A percentile compares a stretch with the other conserved stretches of the same genome.
Evolutionary conservation across 2,888 invertebrate genomes (phyloP).

Genomic region (Gymnocheta viridis): DNA sequence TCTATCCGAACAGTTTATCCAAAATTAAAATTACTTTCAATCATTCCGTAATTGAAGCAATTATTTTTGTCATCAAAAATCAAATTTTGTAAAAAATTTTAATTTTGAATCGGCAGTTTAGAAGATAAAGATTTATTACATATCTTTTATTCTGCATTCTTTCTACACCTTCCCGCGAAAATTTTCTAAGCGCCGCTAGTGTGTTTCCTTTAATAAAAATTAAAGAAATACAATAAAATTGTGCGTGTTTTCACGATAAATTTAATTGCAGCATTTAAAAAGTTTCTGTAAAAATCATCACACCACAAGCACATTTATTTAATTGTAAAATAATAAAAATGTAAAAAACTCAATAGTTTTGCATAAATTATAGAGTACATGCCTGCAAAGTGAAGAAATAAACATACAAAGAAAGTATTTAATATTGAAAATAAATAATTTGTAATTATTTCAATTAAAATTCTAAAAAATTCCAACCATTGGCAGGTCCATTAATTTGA

Average conservation of each 20-base stretch:
- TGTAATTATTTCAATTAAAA: conserved; percentile 35
- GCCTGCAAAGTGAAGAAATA: background rate
- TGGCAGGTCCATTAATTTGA: conserved; percentile 37
- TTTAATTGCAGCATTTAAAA: conserved; percentile 57
- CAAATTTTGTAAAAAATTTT: too few species aligned
- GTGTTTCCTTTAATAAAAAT: background rate
- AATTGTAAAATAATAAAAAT: conserved; percentile 17
- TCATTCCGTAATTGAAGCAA: too few species aligned
- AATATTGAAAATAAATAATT: conserved; percentile 9
- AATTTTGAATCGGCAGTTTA: too few species aligned
- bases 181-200: background rate
- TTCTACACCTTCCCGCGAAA: background rate
- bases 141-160: too few species aligned
- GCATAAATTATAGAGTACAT: conserved; percentile 16
- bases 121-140: too few species aligned
- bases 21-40: too few species aligned
- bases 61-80: too few species aligned
- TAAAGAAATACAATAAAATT: conserved; percentile 1
- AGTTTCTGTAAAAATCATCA: conserved; percentile 45
- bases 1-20: too few species aligned
- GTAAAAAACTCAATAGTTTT: conserved; percentile 23
- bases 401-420: background rate
- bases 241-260: conserved; percentile 43
- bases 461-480: conserved; percentile 22
- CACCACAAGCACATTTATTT: conserved; percentile 14